phyloP scores from a whole-genome alignment of 2,797 vertebrate species.

The Oryzias sinensis region DNA sequence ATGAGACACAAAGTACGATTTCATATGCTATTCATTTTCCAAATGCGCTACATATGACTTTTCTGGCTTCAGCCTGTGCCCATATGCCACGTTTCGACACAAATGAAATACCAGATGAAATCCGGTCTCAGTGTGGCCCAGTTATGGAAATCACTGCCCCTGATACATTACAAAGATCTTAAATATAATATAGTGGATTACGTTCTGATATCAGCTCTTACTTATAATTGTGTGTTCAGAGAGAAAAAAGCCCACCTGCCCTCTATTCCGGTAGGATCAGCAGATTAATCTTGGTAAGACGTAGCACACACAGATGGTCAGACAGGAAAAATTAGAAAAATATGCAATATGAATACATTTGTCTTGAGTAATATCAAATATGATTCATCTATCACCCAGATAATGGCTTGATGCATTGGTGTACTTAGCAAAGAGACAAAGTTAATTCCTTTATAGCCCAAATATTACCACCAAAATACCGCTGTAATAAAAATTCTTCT shows the following conservation, averaged over 20 bases:
- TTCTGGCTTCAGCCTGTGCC: conserved; percentile 53
- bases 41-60: conserved; percentile 64
- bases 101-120: conserved; percentile 38
- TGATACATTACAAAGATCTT: conserved; percentile 82
- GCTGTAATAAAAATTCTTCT: conserved; percentile 79
- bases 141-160: conserved; percentile 70
- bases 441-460: conserved; percentile 85
- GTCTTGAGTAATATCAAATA: conserved; percentile 85
- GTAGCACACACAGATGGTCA: conserved; percentile 91
- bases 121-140: conserved; percentile 48
- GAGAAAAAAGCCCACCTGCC: conserved; percentile 82
- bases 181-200: conserved; percentile 85
- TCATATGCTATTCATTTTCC: conserved; percentile 79
- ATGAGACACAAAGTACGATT: conserved; percentile 78
- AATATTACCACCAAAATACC: conserved; percentile 76
- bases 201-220: conserved; percentile 82
- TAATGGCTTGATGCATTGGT: conserved; percentile 86
- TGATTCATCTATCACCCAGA: conserved; percentile 85
- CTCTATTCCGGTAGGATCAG: conserved; percentile 85
- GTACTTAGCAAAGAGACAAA: conserved; percentile 85
- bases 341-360: conserved; percentile 92
- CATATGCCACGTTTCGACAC: conserved; percentile 45
- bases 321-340: conserved; percentile 93
- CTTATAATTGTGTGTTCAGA: conserved; percentile 77
- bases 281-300: conserved; percentile 91